Conservation (phyloP, 2,113 vertebrate genomes). For the Gobiocypris rarus region DNA sequence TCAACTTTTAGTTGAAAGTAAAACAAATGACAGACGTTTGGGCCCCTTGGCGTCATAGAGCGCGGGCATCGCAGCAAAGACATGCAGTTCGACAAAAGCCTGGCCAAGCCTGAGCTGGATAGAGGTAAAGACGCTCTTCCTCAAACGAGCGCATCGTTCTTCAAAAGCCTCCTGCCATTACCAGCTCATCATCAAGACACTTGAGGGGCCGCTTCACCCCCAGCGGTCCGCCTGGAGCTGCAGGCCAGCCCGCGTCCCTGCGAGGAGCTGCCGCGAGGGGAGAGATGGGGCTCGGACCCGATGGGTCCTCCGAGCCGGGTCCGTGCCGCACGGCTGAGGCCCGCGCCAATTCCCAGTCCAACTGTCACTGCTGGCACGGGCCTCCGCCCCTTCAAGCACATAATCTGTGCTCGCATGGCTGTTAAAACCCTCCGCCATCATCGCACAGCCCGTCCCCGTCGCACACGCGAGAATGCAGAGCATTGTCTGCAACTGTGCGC, state of each 20-base stretch:
- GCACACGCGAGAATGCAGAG: constrained; percentile 44
- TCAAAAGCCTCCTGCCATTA: constrained; percentile 75
- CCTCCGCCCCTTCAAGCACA: constrained; percentile 78
- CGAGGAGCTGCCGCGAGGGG: constrained; percentile 51
- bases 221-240: constrained; percentile 63
- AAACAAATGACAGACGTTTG: constrained; percentile 79
- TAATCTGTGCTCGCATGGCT: constrained; percentile 79
- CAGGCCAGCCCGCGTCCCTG: constrained; percentile 67
- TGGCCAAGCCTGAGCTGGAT: constrained; percentile 78
- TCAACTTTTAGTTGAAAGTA: constrained; percentile 77
- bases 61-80: constrained; percentile 78
- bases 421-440: constrained; percentile 73
- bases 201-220: constrained; percentile 67
- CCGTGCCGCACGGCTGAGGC: constrained; percentile 68
- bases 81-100: constrained; percentile 70
- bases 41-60: constrained; percentile 71
- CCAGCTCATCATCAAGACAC: constrained; percentile 72
- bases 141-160: constrained; percentile 71
- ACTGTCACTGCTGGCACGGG: constrained; percentile 81
- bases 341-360: constrained; percentile 80
- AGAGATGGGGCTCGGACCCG: constrained; percentile 70
- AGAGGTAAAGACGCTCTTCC: constrained; percentile 75
- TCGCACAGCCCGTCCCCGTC: constrained; percentile 60
- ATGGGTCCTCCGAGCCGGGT: constrained; percentile 76
- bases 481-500: constrained; percentile 62